phyloP scores from a whole-genome alignment of 2,797 vertebrate genomes.

The Halcyon leucocephala region DNA sequence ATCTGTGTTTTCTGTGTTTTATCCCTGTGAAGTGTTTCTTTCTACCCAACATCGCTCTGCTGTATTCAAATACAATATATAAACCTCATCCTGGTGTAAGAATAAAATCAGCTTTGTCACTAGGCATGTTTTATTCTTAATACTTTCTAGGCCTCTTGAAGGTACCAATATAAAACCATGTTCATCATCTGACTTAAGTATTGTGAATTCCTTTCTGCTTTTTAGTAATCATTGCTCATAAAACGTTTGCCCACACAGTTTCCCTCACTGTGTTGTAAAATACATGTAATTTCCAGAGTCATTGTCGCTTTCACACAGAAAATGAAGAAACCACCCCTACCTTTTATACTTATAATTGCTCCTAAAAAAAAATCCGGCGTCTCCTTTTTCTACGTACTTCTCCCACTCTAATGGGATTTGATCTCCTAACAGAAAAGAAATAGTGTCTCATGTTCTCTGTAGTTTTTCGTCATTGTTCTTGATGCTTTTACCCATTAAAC shows the following conservation, averaged over 20 bases:
- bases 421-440: background rate
- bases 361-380: background rate
- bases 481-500: background rate
- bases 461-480: slow-evolving; percentile 12
- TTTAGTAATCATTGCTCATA: background rate
- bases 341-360: background rate
- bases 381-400: background rate
- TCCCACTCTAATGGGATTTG: background rate
- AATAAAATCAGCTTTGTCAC: background rate
- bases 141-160: background rate
- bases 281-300: background rate
- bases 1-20: background rate
- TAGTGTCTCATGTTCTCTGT: background rate
- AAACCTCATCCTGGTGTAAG: background rate
- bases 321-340: background rate
- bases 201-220: background rate
- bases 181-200: background rate
- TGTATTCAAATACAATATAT: background rate
- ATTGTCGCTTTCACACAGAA: background rate
- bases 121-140: background rate
- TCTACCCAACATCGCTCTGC: background rate
- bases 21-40: background rate
- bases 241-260: background rate
- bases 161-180: background rate
- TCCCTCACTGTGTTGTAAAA: background rate